These are phyloP conservation scores for Pristionchus exspectatus DNA, from an alignment of 2,888 invertebrate genomes.

Conservation along the genomic window DNA sequence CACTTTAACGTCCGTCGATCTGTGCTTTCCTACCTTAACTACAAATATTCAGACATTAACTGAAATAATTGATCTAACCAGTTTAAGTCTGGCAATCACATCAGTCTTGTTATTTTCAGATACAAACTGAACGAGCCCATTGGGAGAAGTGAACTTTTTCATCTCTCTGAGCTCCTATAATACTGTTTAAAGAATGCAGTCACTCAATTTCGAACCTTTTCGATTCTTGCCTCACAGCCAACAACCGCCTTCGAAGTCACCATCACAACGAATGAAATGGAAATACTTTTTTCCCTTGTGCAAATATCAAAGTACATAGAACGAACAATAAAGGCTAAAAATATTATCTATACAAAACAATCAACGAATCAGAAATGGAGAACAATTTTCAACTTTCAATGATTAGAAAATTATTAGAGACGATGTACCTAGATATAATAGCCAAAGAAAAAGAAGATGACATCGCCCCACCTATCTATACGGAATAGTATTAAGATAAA, in stretches of 20 bases:
- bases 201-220: neutral
- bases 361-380: neutral
- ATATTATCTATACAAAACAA: slow-evolving; percentile 1
- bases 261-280: neutral
- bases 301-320: slow-evolving; percentile 31
- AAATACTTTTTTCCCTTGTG: neutral
- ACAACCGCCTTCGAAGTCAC: slow-evolving; percentile 33
- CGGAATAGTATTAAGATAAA: neutral
- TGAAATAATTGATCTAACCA: neutral
- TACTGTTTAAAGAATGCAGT: neutral
- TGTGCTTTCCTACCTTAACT: slow-evolving; percentile 26
- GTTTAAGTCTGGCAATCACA: slow-evolving; percentile 2
- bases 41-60: neutral
- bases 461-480: neutral
- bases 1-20: slow-evolving; percentile 24
- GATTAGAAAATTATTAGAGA: neutral
- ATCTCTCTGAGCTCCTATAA: slow-evolving; percentile 32
- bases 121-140: slow-evolving; percentile 38
- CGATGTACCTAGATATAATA: slow-evolving; percentile 3
- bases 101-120: slow-evolving; percentile 45
- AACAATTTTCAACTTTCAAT: neutral
- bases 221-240: slow-evolving; percentile 11
- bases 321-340: neutral
- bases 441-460: neutral
- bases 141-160: neutral